Evolutionary conservation across 2,113 vertebrate species (phyloP), one percentile per base, ranked within the genome.

Genomic region (Glaucomys volans): DNA sequence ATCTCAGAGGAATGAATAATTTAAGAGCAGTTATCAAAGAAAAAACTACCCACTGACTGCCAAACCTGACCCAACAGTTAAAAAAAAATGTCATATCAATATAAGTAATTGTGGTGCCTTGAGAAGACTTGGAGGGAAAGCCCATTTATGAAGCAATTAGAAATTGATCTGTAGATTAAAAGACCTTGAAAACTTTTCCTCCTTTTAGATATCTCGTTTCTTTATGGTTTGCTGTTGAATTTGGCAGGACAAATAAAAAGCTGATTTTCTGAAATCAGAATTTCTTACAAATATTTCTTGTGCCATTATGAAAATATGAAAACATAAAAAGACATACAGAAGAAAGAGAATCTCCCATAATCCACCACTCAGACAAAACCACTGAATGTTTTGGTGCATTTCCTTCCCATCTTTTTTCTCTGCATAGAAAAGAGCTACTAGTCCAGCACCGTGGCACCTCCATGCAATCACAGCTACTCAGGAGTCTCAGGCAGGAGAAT

Each of bases 271-370:
- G 35, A 2, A 72, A 35, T 92, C 32, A 18, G 79, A 79, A 95
- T 79, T 79, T 12, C 44, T 91, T 92, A 79, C 84, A 87, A 88
- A 72, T 87, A 40, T 35, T 79, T 81, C 87, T 94, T 94, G 20
- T 37, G 37, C 10, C 47, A 32, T 87, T 71, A 50, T 85, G 28
- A 26, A 47, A 74, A 74, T 28, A 42, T 18, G 35, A 24, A 47
- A 76, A 47, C 74, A 16, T 16, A 35, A 47, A 66, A 90, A 86
- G 24, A 57, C 13, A 81, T 32, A 66, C 80, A 82, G 74, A 74
- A 81, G 40, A 79, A 96, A 32, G 32, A 66, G 35, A 86, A 12
- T 87, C n/a, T 75, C 20, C 54, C 57, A 62, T 40, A 59, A 32
- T 7, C 54, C 14, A 47, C 47, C 32, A 26, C 40, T 93, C 44